phyloP scores from a whole-genome alignment of 2,113 vertebrate genomes.

The Ornithorhynchus anatinus region DNA sequence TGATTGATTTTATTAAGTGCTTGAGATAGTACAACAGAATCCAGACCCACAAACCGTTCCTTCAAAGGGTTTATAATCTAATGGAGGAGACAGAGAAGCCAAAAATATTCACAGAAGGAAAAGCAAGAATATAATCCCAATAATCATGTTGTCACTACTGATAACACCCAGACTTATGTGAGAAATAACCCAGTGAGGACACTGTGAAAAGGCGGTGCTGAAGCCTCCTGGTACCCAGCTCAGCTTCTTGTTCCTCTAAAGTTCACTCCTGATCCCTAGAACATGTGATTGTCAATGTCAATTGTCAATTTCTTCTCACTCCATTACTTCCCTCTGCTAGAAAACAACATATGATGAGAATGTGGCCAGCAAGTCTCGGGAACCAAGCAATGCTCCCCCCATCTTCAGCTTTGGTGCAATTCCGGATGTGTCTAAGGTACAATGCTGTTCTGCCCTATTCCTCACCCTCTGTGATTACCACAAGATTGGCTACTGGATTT shows the following conservation, averaged over 20 bases:
- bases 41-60: too few species aligned
- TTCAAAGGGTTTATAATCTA: too few species aligned
- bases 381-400: conserved; percentile 74
- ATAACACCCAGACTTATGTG: too few species aligned
- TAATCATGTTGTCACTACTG: too few species aligned
- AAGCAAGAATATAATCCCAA: too few species aligned
- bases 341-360: conserved; percentile 71
- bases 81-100: too few species aligned
- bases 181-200: too few species aligned
- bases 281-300: accelerated
- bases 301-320: not conserved
- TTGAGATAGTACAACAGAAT: too few species aligned
- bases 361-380: conserved; percentile 70
- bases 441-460: not conserved
- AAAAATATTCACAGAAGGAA: too few species aligned
- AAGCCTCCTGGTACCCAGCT: not conserved
- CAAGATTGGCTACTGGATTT: too few species aligned
- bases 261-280: not conserved
- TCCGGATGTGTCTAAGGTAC: conserved; percentile 21
- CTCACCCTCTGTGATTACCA: not conserved
- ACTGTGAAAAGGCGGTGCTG: too few species aligned
- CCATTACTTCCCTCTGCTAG: conserved; percentile 69
- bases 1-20: too few species aligned
- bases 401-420: conserved; percentile 64
- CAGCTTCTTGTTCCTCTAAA: not conserved